A percentile compares a stretch with the other conserved stretches of the same genome.
Evolutionary conservation across 2,113 vertebrate species (phyloP).

Genomic region (Ceyx margarethae): DNA sequence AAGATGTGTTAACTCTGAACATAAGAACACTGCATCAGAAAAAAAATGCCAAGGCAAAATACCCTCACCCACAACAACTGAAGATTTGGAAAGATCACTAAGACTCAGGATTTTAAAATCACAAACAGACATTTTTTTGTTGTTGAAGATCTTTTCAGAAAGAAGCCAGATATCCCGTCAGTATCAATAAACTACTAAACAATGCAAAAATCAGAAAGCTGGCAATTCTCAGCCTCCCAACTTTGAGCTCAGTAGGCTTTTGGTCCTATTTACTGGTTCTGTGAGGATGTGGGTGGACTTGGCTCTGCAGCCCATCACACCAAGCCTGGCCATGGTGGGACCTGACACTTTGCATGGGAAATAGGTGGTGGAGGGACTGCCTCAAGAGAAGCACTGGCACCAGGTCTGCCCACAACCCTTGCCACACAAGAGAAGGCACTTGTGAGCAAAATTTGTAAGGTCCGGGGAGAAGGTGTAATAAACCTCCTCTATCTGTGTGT

Average conservation of each 20-base stretch:
- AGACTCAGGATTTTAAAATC: background rate
- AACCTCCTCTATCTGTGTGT: background rate
- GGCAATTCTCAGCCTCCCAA: background rate
- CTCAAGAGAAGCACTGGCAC: background rate
- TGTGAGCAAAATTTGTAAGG: background rate
- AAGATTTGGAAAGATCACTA: background rate
- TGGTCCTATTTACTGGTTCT: background rate
- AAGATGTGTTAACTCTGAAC: background rate
- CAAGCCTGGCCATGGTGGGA: background rate
- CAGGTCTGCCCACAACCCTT: background rate
- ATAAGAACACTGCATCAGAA: background rate
- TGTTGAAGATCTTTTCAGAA: background rate
- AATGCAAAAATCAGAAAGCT: background rate
- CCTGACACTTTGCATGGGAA: background rate
- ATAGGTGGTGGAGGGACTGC: background rate
- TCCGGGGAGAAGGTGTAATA: background rate
- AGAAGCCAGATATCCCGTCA: background rate
- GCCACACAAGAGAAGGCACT: background rate
- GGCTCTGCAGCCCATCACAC: background rate
- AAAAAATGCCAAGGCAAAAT: background rate
- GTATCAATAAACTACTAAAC: background rate
- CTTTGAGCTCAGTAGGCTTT: background rate
- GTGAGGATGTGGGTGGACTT: background rate
- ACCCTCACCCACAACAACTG: background rate
- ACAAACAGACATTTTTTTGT: background rate